phyloP scores from a whole-genome alignment of 2,888 invertebrate genomes.

The Hartigia nigra region DNA sequence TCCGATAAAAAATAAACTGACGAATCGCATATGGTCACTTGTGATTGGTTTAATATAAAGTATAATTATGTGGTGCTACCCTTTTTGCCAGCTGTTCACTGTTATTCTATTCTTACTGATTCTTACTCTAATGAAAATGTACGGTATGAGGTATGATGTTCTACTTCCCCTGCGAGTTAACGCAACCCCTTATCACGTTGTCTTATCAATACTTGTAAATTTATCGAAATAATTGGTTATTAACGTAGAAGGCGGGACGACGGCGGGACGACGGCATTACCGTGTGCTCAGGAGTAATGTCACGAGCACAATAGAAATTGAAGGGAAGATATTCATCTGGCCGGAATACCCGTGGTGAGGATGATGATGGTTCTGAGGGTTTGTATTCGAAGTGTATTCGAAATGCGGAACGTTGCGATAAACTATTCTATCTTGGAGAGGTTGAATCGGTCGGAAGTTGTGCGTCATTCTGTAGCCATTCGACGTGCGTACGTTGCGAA shows the following conservation, averaged over 20 bases:
- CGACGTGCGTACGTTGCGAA: conserved; percentile 75
- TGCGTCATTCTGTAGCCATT: conserved; percentile 77
- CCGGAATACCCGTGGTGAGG: conserved; percentile 26
- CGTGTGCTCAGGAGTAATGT: not conserved
- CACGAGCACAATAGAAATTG: not conserved
- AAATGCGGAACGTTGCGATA: conserved; percentile 69
- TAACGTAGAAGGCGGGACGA: not conserved
- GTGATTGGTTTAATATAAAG: not conserved
- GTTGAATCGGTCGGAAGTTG: conserved; percentile 86
- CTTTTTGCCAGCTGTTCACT: not conserved
- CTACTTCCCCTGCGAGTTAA: not conserved
- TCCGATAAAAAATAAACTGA: not conserved
- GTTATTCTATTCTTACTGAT: not conserved
- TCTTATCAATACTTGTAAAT: not conserved
- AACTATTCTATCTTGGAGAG: conserved; percentile 77
- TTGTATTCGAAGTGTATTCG: conserved; percentile 53
- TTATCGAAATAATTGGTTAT: not conserved
- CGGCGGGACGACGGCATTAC: not conserved
- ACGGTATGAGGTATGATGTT: not conserved
- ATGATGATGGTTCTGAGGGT: conserved; percentile 4
- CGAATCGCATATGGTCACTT: not conserved
- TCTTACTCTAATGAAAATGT: not conserved
- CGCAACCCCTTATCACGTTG: not conserved
- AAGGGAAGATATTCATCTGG: conserved; percentile 20
- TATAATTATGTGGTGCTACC: not conserved